Conservation (phyloP, 2,113 vertebrate genomes). For the Strix uralensis region DNA sequence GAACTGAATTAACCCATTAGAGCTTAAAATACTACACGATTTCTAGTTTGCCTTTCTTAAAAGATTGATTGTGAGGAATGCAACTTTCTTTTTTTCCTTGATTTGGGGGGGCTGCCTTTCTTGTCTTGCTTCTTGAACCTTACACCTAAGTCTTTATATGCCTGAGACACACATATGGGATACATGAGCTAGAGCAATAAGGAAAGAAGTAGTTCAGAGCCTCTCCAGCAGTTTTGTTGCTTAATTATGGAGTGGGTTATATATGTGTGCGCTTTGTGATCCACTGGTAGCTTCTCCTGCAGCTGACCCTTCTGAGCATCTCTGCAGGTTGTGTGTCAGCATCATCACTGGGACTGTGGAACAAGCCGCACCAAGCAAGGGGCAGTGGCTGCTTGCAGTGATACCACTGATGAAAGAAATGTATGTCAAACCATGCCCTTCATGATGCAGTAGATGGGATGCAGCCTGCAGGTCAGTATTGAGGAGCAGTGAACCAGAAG, state of each 20-base stretch:
- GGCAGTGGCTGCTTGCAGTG: not conserved
- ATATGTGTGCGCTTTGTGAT: not conserved
- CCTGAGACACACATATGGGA: not conserved
- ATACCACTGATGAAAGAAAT: not conserved
- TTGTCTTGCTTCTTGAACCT: not conserved
- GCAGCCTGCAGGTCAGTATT: not conserved
- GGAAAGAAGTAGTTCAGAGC: not conserved
- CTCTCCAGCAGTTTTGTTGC: not conserved
- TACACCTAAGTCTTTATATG: not conserved
- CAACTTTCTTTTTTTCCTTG: not conserved
- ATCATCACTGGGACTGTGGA: not conserved
- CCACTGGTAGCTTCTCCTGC: not conserved
- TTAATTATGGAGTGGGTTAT: not conserved
- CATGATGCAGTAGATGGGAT: rapidly evolving
- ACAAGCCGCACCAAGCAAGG: not conserved
- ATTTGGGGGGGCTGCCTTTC: not conserved
- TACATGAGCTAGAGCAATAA: not conserved
- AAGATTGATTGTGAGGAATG: not conserved
- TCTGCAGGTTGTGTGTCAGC: not conserved
- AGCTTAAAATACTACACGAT: not conserved
- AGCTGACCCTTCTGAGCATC: not conserved
- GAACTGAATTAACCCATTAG: not conserved
- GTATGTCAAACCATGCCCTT: not conserved
- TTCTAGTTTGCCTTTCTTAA: not conserved
- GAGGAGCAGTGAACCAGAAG: not conserved